Conservation (phyloP, 2,113 vertebrate genomes). For the Ammodytes marinus region DNA sequence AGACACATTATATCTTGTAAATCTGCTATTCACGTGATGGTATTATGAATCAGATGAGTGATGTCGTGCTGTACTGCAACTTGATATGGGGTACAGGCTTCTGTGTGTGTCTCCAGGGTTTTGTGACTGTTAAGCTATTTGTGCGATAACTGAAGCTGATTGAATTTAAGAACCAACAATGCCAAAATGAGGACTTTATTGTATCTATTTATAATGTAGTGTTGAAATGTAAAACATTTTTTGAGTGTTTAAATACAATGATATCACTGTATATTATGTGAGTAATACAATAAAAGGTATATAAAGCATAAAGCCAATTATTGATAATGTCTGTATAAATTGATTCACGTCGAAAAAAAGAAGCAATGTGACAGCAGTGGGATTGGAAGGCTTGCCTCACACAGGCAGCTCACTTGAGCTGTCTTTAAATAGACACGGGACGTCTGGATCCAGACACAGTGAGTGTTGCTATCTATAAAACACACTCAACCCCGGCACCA, state of each 20-base stretch:
- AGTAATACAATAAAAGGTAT: background rate
- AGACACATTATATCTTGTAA: constrained; percentile 8
- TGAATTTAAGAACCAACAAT: background rate
- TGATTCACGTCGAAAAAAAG: background rate
- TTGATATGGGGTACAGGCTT: background rate
- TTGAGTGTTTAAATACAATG: background rate
- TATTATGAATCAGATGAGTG: constrained; percentile 35
- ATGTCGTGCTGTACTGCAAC: background rate
- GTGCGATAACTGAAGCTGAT: constrained; percentile 12
- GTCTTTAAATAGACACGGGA: constrained; percentile 61
- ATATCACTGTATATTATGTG: background rate
- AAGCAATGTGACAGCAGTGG: background rate
- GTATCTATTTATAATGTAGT: background rate
- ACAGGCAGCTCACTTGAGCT: constrained; percentile 4
- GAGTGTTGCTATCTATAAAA: constrained; percentile 56
- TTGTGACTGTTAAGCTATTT: constrained; percentile 19
- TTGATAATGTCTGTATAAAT: background rate
- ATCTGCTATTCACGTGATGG: background rate
- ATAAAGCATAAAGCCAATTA: background rate
- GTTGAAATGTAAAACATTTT: background rate
- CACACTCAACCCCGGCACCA: constrained; percentile 5
- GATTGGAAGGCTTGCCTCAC: background rate
- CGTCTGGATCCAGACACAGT: constrained; percentile 26
- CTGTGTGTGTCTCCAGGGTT: background rate
- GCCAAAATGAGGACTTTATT: background rate